phyloP scores from a whole-genome alignment of 2,888 invertebrate genomes.

The Glyphotaelius pellucidus region DNA sequence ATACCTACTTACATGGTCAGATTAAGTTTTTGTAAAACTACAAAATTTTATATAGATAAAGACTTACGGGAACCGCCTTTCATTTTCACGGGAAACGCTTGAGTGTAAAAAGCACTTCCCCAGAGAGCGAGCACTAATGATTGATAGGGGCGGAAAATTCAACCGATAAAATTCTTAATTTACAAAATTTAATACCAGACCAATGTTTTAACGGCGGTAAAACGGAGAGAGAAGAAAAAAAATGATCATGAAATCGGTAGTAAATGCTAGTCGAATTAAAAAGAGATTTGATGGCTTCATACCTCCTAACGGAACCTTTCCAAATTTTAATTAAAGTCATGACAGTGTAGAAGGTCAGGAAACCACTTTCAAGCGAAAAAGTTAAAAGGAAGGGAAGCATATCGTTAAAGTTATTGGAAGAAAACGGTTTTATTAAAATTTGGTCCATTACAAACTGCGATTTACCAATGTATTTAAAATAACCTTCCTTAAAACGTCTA shows the following conservation, averaged over 20 bases:
- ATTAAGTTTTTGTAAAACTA: background rate
- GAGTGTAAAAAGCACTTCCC: constrained; percentile 18
- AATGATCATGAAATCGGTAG: background rate
- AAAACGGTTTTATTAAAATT: background rate
- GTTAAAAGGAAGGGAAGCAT: background rate
- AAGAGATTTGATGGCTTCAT: background rate
- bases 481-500: background rate
- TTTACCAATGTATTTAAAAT: background rate
- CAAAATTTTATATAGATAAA: constrained; percentile 12
- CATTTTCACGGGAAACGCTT: constrained; percentile 19
- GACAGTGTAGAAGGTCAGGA: background rate
- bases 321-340: background rate
- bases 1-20: background rate
- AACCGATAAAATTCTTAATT: constrained; percentile 18
- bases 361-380: background rate
- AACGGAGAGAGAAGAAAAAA: background rate
- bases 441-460: background rate
- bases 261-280: background rate
- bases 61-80: background rate
- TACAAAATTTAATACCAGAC: constrained; percentile 10
- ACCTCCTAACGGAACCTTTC: background rate
- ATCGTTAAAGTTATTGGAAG: background rate
- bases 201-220: constrained; percentile 31
- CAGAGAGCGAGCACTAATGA: background rate
- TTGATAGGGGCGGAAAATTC: constrained; percentile 28